These are phyloP conservation scores for Pyrocoelia pectoralis DNA, from an alignment of 2,888 invertebrate species.

Conservation along the genomic window DNA sequence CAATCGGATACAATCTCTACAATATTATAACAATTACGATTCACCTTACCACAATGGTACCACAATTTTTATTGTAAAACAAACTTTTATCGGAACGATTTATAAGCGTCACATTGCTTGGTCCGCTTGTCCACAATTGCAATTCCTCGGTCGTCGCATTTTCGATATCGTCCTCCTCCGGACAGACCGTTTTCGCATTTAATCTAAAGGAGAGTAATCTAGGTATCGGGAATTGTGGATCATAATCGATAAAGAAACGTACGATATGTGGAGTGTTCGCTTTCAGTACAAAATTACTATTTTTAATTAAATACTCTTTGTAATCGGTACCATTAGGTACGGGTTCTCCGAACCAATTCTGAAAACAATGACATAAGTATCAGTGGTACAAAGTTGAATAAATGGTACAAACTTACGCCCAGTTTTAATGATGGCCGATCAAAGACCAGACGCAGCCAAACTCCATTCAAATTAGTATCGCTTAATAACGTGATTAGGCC, in stretches of 20 bases:
- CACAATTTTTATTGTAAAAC: too few relatives aligned
- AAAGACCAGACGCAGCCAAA: constrained; percentile 63
- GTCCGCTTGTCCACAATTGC: constrained; percentile 34
- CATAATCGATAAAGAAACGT: constrained; percentile 69
- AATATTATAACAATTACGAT: constrained; percentile 24
- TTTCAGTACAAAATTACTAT: constrained; percentile 64
- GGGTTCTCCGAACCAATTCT: constrained; percentile 68
- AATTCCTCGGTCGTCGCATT: not conserved
- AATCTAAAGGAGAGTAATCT: constrained; percentile 63
- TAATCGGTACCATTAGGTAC: constrained; percentile 62
- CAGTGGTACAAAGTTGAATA: not conserved
- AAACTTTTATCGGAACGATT: not conserved
- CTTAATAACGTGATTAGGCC: constrained; percentile 65
- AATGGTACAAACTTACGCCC: constrained; percentile 24
- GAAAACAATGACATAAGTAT: constrained; percentile 35
- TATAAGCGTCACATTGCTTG: not conserved
- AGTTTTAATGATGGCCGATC: constrained; percentile 32
- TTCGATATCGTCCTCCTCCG: constrained; percentile 46
- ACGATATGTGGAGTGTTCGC: constrained; percentile 66
- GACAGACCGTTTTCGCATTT: constrained; percentile 69
- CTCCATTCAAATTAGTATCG: constrained; percentile 62
- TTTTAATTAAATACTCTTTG: constrained; percentile 63
- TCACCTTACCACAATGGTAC: too few relatives aligned
- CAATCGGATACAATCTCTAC: constrained; percentile 21
- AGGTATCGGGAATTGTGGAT: constrained; percentile 59